Percentiles rank a stretch among this genome's conserved stretches.
Evolutionary conservation across 2,797 vertebrate species (phyloP).

Genomic region (Nyctalus aviator): DNA sequence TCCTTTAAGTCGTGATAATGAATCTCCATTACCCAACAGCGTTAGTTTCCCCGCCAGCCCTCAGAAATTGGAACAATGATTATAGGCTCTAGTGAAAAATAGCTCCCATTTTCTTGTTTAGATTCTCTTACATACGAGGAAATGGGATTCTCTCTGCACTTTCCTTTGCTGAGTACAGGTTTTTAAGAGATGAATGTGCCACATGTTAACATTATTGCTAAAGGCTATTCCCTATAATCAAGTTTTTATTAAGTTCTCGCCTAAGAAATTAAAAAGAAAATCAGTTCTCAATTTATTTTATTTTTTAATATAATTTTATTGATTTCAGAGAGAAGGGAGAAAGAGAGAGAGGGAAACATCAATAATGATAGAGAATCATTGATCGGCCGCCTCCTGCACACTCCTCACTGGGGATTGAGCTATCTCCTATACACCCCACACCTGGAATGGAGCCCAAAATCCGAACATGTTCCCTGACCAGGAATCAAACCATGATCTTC

Average conservation of each 20-base stretch:
- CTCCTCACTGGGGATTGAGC: too few species aligned
- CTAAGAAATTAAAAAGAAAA: slow-evolving; percentile 32
- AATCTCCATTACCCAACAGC: slow-evolving; percentile 60
- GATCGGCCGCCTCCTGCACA: too few species aligned
- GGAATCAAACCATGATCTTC: too few species aligned
- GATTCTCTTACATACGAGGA: slow-evolving; percentile 40
- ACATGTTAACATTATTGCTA: slow-evolving; percentile 28
- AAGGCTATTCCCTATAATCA: not conserved
- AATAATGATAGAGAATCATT: too few species aligned
- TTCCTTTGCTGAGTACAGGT: slow-evolving; percentile 4
- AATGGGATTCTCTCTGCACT: slow-evolving; percentile 15
- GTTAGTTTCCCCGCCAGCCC: slow-evolving; percentile 62
- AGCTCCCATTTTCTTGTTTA: slow-evolving; percentile 47
- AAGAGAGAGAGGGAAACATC: too few species aligned
- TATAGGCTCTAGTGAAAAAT: slow-evolving; percentile 60
- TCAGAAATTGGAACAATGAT: slow-evolving; percentile 69
- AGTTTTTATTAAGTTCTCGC: slow-evolving; percentile 35
- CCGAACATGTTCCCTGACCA: too few species aligned
- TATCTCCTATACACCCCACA: too few species aligned
- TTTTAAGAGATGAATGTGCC: slow-evolving; percentile 52
- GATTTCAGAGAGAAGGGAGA: too few species aligned
- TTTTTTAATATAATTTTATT: not conserved
- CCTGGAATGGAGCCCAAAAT: too few species aligned
- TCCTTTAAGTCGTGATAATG: slow-evolving; percentile 77
- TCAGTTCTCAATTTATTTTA: not conserved